A percentile compares a stretch with the other conserved stretches of the same genome.
phyloP scores from a whole-genome alignment of 2,113 vertebrate genomes.

The Heloderma charlesbogerti region DNA sequence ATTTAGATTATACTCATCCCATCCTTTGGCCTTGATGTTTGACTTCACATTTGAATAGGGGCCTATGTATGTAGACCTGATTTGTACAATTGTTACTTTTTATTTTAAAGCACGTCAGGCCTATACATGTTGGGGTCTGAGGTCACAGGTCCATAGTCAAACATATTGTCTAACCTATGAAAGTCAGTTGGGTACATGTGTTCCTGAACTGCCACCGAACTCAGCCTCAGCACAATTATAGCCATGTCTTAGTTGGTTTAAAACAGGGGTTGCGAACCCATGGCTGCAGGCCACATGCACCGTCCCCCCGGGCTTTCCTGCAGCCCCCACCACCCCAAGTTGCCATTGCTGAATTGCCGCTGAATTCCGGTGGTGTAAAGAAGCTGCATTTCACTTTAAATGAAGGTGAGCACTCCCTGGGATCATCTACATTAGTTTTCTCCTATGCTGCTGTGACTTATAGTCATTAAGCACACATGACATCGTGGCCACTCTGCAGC shows the following conservation, averaged over 20 bases:
- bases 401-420: no score
- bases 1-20: neutral
- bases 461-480: no score
- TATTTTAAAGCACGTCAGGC: conserved; percentile 61
- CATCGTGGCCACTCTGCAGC: no score
- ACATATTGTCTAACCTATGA: neutral
- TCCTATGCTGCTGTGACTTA: no score
- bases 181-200: neutral
- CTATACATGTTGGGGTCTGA: neutral
- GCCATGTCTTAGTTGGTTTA: neutral
- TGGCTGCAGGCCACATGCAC: no score
- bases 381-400: no score
- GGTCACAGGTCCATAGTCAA: neutral
- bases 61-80: neutral
- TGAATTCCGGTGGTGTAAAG: no score
- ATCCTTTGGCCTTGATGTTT: neutral
- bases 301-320: no score
- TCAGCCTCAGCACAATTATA: neutral
- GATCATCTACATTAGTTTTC: no score
- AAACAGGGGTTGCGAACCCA: no score
- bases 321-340: no score
- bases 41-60: neutral
- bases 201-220: neutral
- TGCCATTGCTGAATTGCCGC: no score
- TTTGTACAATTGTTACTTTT: neutral